Evolutionary conservation across 2,888 invertebrate species (phyloP).

Genomic region (Trypoxylon attenuatum): DNA sequence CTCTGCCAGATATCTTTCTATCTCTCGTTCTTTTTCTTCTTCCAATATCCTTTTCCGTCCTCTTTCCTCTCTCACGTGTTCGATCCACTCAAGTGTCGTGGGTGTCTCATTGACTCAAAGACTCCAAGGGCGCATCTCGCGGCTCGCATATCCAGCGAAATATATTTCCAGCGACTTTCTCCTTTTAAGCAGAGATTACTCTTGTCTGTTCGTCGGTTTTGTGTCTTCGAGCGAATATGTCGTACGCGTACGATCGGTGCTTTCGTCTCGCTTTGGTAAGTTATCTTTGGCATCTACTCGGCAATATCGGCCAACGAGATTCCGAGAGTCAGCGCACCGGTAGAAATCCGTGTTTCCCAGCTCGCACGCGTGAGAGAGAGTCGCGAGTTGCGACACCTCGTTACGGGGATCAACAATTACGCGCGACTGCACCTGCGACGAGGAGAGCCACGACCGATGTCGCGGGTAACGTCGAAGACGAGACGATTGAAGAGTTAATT

Average conservation of each 20-base stretch:
- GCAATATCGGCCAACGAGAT: conserved; percentile 14
- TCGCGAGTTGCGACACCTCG: conserved; percentile 6
- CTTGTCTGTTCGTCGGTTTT: no score
- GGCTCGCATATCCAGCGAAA: no score
- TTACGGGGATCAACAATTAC: conserved; percentile 18
- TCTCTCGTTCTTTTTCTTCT: not conserved
- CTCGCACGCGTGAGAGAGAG: not conserved
- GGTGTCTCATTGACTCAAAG: not conserved
- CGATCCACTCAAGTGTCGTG: not conserved
- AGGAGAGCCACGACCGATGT: no score
- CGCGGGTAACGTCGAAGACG: no score
- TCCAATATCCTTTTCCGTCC: conserved; percentile 1
- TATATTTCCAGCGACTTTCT: no score
- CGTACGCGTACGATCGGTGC: no score
- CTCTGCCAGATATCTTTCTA: conserved; percentile 3
- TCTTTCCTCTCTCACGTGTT: not conserved
- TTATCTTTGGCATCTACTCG: not conserved
- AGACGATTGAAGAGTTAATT: conserved; percentile 23
- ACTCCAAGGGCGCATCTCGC: no score
- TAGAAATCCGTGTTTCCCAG: not conserved
- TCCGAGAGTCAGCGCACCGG: conserved; percentile 8
- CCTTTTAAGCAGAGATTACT: no score
- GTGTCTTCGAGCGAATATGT: no score
- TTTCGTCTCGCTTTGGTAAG: no score
- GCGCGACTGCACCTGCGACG: not conserved